Evolutionary conservation across 2,797 vertebrate genomes (phyloP).

Genomic region (Acestrorhynchus altus): DNA sequence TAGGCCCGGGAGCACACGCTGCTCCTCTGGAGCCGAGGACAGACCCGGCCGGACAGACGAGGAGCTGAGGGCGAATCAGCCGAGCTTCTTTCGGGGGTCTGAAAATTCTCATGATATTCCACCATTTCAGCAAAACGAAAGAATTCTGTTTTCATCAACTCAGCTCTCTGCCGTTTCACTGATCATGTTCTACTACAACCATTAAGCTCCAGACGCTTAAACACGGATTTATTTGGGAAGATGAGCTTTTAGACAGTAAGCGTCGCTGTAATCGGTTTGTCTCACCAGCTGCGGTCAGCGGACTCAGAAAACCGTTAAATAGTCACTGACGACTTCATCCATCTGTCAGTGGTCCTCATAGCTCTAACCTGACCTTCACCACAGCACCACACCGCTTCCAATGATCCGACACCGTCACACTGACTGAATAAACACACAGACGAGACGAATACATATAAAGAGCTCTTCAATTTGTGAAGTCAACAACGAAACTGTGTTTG

Average conservation of each 20-base stretch:
- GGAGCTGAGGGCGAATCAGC: not conserved
- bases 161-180: not conserved
- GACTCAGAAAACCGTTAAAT: not conserved
- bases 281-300: not conserved
- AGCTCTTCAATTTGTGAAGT: not conserved
- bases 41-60: conserved; percentile 61
- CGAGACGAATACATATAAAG: not conserved
- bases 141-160: no score
- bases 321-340: not conserved
- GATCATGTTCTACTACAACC: no score
- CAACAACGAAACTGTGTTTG: not conserved
- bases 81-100: not conserved
- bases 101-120: conserved; percentile 11
- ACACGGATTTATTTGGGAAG: no score
- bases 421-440: no score
- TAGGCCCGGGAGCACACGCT: conserved; percentile 92
- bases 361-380: not conserved
- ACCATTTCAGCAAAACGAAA: not conserved
- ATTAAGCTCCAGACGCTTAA: no score
- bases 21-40: conserved; percentile 78
- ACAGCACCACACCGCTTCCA: not conserved
- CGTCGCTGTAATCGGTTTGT: no score
- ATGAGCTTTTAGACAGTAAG: no score
- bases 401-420: no score
- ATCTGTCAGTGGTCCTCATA: not conserved